Evolutionary conservation across 1,140 invertebrate genomes (phyloP), one percentile per base, ranked within the genome.

Genomic region (Gonioctena quinquepunctata): DNA sequence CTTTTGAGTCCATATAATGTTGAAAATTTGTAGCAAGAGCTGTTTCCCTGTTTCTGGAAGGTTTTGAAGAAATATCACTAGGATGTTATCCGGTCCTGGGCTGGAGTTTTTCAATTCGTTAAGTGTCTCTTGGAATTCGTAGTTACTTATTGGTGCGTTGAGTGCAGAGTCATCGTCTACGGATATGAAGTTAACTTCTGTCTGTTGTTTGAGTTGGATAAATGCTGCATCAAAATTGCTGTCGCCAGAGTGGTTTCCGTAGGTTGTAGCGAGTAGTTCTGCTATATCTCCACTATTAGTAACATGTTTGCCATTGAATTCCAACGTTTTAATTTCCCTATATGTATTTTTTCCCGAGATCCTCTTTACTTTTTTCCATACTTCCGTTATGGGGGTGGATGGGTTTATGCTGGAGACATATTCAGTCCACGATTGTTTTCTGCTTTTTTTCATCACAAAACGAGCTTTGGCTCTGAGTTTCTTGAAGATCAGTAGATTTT

Each of bases 401-500:
- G 6, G 6, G 21, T 8, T 64, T 25, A 64, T 48, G 2, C 26
- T 8, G n/a, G 27, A 16, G 18, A 48, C 33, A 64, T 64, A 64
- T 2, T 64, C 33, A 42, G 28, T 21, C 62, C 62, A 64, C 11
- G 27, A 48, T 64, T 49, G 2, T 64, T 64, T 64, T 64, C 25
- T 64, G 33, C 42, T 21, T 64, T 64, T 18, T 52, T 64, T 48
- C n/a, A n/a, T n/a, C n/a, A n/a, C 26, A 48, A 7, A 21, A 4
- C 26, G 6, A 21, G 7, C 27, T 63, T 63, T 63, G 3, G 61
- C 61, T 63, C 28, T 27, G 13, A 63, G 61, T 6, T 28, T 22
- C 19, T 64, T 64, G 28, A 64, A 64, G 28, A 42, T 28, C 16
- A 64, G 1, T 5, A 64, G 26, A n/a, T 64, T 64, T 48, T 64